phyloP scores from a whole-genome alignment of 2,888 invertebrate species.

The Drosophila nr. medialis region DNA sequence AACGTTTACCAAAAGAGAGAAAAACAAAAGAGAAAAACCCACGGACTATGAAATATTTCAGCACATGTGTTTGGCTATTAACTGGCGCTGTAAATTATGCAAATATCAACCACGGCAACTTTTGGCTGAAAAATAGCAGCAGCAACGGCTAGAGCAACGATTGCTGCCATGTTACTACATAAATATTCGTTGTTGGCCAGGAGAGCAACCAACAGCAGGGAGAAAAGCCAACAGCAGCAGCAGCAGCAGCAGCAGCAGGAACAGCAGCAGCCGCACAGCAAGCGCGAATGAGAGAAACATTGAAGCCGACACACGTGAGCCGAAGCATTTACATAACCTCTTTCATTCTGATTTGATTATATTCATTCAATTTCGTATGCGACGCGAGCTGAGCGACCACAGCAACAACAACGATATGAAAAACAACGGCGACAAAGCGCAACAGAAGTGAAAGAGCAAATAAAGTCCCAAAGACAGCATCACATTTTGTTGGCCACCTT shows the following conservation, averaged over 20 bases:
- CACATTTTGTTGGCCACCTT: slow-evolving; percentile 42
- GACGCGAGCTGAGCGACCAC: slow-evolving; percentile 48
- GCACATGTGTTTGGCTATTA: slow-evolving; percentile 73
- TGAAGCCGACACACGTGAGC: slow-evolving; percentile 33
- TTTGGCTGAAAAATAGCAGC: slow-evolving; percentile 21
- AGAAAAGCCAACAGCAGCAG: neutral
- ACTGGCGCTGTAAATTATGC: slow-evolving; percentile 71
- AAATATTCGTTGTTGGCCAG: slow-evolving; percentile 6
- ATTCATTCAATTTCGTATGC: slow-evolving; percentile 74
- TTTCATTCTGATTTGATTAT: slow-evolving; percentile 72
- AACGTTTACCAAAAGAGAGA: slow-evolving; percentile 9
- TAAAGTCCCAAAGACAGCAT: slow-evolving; percentile 14
- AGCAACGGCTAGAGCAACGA: slow-evolving; percentile 50
- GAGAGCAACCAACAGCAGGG: neutral
- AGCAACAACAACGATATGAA: slow-evolving; percentile 10
- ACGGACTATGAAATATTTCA: slow-evolving; percentile 24
- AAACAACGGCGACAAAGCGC: slow-evolving; percentile 39
- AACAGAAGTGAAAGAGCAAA: slow-evolving; percentile 30
- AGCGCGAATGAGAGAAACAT: slow-evolving; percentile 19
- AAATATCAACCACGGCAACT: slow-evolving; percentile 49
- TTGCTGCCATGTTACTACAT: slow-evolving; percentile 5
- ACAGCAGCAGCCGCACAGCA: neutral
- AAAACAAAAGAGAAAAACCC: slow-evolving; percentile 2
- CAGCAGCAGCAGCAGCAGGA: neutral
- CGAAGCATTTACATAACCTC: slow-evolving; percentile 72